Evolutionary conservation across 1,140 invertebrate genomes (phyloP).

Genomic region (Drosophila ironensis): DNA sequence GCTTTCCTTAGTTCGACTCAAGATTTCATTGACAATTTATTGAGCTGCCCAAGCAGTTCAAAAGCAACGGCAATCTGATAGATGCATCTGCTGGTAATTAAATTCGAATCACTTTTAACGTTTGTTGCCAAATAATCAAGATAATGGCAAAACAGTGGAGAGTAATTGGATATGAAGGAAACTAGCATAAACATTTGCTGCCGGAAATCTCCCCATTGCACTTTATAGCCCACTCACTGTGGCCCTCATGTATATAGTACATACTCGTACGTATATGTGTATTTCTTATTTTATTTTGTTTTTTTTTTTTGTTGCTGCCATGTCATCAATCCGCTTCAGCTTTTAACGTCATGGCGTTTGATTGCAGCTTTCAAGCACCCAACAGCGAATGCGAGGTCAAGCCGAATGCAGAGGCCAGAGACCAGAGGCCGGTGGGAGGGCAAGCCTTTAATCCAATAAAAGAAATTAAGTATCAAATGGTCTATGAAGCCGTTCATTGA

Average conservation of each 20-base stretch:
- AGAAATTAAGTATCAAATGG: slow-evolving; percentile 72
- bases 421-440: not conserved
- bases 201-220: not conserved
- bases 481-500: slow-evolving; percentile 62
- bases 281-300: not conserved
- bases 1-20: no score
- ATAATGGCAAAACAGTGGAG: not conserved
- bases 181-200: slow-evolving; percentile 3
- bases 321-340: slow-evolving; percentile 60
- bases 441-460: slow-evolving; percentile 73
- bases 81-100: slow-evolving; percentile 5
- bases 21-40: slow-evolving; percentile 1
- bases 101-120: not conserved
- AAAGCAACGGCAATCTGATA: not conserved
- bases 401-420: slow-evolving; percentile 13
- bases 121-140: slow-evolving; percentile 31
- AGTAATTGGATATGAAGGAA: slow-evolving; percentile 13
- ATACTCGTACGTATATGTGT: not conserved
- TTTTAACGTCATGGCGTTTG: slow-evolving; percentile 43
- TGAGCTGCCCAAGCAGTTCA: not conserved
- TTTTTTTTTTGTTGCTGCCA: slow-evolving; percentile 1
- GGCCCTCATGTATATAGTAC: not conserved
- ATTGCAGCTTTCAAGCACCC: slow-evolving; percentile 51
- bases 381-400: slow-evolving; percentile 40
- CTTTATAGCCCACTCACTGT: not conserved